These are phyloP conservation scores for Hippolais icterina DNA, from an alignment of 2,113 vertebrate species.

Conservation along the genomic window DNA sequence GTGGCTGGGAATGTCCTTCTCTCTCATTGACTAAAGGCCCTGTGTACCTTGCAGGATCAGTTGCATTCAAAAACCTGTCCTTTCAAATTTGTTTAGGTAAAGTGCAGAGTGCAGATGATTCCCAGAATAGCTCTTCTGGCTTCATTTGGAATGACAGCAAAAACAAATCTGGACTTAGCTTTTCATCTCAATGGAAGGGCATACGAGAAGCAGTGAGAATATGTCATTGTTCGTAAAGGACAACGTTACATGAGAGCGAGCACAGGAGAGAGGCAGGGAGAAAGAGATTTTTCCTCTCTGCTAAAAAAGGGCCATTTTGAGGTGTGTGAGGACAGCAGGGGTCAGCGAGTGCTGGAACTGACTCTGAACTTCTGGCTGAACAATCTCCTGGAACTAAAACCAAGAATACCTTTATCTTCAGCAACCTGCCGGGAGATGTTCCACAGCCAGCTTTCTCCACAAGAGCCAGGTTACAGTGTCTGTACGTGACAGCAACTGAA, in stretches of 20 bases:
- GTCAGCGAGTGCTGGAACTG: constrained; percentile 51
- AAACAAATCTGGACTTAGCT: constrained; percentile 32
- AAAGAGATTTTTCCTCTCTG: constrained; percentile 16
- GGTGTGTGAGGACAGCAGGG: constrained; percentile 57
- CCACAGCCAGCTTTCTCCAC: constrained; percentile 55
- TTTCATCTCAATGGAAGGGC: constrained; percentile 58
- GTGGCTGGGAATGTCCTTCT: constrained; percentile 4
- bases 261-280: neutral
- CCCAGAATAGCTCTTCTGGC: constrained; percentile 55
- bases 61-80: constrained; percentile 62
- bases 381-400: constrained; percentile 56
- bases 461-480: constrained; percentile 44
- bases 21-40: constrained; percentile 45
- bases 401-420: constrained; percentile 56
- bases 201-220: constrained; percentile 16
- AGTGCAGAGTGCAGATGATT: constrained; percentile 49
- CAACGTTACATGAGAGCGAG: neutral
- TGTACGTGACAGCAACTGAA: constrained; percentile 27
- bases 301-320: constrained; percentile 29
- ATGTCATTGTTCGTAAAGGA: constrained; percentile 50
- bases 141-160: constrained; percentile 64
- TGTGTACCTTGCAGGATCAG: constrained; percentile 59
- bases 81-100: constrained; percentile 62
- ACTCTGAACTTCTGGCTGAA: constrained; percentile 66
- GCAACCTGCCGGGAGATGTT: constrained; percentile 55